These are phyloP conservation scores for Pachymerium ferrugineum DNA, from an alignment of 2,888 invertebrate genomes.

Conservation along the genomic window DNA sequence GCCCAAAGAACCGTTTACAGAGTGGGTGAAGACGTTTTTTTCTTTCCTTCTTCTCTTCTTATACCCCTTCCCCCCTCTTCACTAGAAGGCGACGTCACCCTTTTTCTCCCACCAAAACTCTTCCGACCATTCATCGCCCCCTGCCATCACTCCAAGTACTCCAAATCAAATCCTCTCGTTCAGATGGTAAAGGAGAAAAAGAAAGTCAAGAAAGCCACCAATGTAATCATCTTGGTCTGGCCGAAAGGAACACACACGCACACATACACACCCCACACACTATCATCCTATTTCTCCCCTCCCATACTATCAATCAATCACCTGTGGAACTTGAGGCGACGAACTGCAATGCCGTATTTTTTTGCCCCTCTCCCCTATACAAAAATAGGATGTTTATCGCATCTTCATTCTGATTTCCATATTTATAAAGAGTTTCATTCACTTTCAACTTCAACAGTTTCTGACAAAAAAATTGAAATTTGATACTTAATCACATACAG, in stretches of 20 bases:
- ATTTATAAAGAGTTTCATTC: no score
- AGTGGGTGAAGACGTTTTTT: background rate
- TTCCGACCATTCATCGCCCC: background rate
- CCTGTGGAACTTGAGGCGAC: background rate
- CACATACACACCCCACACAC: no score
- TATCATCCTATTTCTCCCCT: background rate
- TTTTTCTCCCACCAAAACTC: background rate
- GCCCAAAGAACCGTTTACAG: slow-evolving; percentile 13
- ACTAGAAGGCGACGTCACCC: no score
- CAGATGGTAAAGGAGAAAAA: background rate
- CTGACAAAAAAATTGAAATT: no score
- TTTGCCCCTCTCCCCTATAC: no score
- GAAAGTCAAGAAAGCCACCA: slow-evolving; percentile 8
- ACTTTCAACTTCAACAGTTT: no score
- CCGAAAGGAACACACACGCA: slow-evolving; percentile 6
- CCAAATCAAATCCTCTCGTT: slow-evolving; percentile 5
- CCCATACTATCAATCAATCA: background rate
- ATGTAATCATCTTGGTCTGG: slow-evolving; percentile 9
- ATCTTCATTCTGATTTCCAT: no score
- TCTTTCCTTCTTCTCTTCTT: background rate
- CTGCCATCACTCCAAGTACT: slow-evolving; percentile 1
- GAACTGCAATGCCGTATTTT: background rate
- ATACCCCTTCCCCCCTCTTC: background rate
- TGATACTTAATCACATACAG: no score
- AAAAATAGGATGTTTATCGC: no score